Percentiles rank a stretch among this genome's conserved stretches.
phyloP scores from a whole-genome alignment of 2,888 invertebrate genomes.

The Netelia inedita region DNA sequence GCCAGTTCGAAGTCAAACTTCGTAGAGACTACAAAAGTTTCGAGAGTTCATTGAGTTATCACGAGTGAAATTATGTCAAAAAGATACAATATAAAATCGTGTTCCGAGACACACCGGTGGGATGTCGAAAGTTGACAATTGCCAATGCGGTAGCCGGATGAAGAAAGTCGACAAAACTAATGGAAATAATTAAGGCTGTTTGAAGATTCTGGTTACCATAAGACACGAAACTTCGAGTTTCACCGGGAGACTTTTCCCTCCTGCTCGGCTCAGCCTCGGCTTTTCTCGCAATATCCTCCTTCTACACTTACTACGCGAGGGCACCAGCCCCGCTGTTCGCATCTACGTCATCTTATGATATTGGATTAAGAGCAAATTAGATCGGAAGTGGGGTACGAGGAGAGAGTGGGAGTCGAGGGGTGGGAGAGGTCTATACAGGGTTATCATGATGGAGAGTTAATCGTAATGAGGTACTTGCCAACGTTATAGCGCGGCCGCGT shows the following conservation, averaged over 20 bases:
- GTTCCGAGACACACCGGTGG: neutral
- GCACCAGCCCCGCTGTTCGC: constrained; percentile 7
- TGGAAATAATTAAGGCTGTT: constrained; percentile 30
- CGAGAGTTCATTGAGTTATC: no score
- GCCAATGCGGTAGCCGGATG: neutral
- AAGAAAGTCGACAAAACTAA: neutral
- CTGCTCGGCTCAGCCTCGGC: neutral
- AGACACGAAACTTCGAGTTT: neutral
- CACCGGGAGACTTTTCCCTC: neutral
- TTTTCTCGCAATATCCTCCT: constrained; percentile 30
- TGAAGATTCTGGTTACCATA: neutral
- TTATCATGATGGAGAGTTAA: constrained; percentile 55
- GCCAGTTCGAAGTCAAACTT: no score
- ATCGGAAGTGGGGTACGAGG: constrained; percentile 33
- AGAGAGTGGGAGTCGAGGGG: neutral
- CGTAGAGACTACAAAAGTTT: no score
- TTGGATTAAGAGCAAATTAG: constrained; percentile 63
- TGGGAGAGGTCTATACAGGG: neutral
- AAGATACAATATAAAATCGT: no score
- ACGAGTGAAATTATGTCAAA: no score
- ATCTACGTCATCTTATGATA: constrained; percentile 42
- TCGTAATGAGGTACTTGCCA: constrained; percentile 58
- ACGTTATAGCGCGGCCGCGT: constrained; percentile 13
- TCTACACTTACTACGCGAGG: neutral
- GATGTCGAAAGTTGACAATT: neutral